Evolutionary conservation across 2,113 vertebrate genomes (phyloP).

Genomic region (Paratilapia polleni): DNA sequence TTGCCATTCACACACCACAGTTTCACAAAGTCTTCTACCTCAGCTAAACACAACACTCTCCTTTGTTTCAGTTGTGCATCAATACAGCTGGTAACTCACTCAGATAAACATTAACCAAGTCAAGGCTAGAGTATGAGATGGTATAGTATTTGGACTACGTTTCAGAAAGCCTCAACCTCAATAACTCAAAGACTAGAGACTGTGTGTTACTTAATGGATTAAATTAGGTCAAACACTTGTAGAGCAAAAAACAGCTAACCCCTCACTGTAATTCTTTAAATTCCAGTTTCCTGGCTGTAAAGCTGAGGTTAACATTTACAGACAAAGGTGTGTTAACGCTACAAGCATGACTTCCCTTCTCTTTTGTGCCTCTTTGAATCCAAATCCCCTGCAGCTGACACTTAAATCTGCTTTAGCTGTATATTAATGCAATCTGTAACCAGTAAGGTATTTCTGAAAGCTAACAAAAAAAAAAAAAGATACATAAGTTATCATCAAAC

Average conservation of each 20-base stretch:
- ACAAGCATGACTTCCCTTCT: constrained; percentile 28
- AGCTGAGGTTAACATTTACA: constrained; percentile 59
- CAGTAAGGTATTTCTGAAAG: not conserved
- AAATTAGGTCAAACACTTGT: constrained; percentile 11
- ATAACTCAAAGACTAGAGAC: not conserved
- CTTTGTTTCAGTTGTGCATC: constrained; percentile 41
- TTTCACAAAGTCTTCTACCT: constrained; percentile 26
- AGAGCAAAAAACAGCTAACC: constrained; percentile 25
- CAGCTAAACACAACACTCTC: constrained; percentile 32
- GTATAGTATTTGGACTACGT: constrained; percentile 52
- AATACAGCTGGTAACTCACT: constrained; percentile 24
- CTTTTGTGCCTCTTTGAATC: constrained; percentile 30
- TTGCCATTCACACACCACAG: constrained; percentile 32
- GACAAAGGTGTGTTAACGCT: constrained; percentile 59
- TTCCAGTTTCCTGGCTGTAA: constrained; percentile 54
- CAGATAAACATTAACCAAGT: constrained; percentile 67
- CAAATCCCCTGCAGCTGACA: constrained; percentile 18
- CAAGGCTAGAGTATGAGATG: constrained; percentile 40
- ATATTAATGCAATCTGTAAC: not conserved
- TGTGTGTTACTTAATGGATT: not conserved
- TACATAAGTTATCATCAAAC: not conserved
- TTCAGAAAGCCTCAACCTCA: constrained; percentile 16
- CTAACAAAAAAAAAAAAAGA: not conserved
- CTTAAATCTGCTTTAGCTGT: not conserved
- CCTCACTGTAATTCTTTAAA: constrained; percentile 65